Evolutionary conservation across 2,888 invertebrate genomes (phyloP).

Genomic region (Drosophila bunnanda): DNA sequence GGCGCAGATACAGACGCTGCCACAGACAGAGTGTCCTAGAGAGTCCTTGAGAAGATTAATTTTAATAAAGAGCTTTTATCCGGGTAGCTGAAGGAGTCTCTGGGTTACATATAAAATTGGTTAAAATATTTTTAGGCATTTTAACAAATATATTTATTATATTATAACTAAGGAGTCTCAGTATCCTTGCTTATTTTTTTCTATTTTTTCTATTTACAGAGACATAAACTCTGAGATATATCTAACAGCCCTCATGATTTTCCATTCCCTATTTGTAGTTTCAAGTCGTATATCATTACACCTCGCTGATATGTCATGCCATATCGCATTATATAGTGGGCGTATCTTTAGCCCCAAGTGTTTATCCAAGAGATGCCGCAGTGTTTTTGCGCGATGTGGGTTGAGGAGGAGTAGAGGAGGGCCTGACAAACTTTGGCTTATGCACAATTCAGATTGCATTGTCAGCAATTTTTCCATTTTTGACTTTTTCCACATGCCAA

Average conservation of each 20-base stretch:
- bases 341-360: slow-evolving; percentile 45
- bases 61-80: slow-evolving; percentile 6
- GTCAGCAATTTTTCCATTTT: slow-evolving; percentile 69
- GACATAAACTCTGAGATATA: not conserved
- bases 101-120: rapidly evolving
- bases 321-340: slow-evolving; percentile 30
- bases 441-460: slow-evolving; percentile 65
- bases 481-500: slow-evolving; percentile 71
- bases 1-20: not conserved
- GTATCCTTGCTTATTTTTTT: not conserved
- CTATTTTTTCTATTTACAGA: not conserved
- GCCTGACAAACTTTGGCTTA: slow-evolving; percentile 63
- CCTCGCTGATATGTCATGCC: slow-evolving; percentile 39
- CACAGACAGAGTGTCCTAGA: not conserved
- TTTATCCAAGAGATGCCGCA: slow-evolving; percentile 43
- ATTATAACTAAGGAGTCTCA: not conserved
- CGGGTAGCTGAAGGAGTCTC: not conserved
- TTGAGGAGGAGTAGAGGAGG: slow-evolving; percentile 10
- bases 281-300: slow-evolving; percentile 28
- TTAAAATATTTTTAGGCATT: not conserved
- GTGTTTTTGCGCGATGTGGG: slow-evolving; percentile 14
- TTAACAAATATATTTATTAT: not conserved
- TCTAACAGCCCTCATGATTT: not conserved
- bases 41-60: slow-evolving; percentile 6
- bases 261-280: not conserved